Base-by-base conservation (phyloP, 1,140 invertebrate species). In the Drosophila pallidifrons region DNA sequence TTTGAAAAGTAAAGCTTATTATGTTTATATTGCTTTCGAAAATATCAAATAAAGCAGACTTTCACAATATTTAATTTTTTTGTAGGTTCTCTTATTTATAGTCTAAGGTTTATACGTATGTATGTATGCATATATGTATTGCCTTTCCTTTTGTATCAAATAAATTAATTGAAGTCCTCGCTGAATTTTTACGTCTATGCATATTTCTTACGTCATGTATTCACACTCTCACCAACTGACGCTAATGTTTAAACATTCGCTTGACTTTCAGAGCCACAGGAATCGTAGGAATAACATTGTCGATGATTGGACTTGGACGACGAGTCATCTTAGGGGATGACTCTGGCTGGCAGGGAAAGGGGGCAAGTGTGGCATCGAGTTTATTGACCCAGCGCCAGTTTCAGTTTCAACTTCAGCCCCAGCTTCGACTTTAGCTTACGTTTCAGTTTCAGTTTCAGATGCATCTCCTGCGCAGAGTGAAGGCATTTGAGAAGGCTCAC, bases 301-400 rank as follows among this genome's bases (percentile, higher is more conserved):
- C 11, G 10, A 46, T n/a, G 55, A 60, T 66, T 69, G 28, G 60
- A 75, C 71, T 82, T 75, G 52, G 35, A 64, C 41, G 59, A 51
- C 41, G 47, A 25, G 20, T 25, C 3, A 25, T 49, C 61, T 77
- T 61, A 28, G 61, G 80, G 80, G 75, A 74, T 66, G 74, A 67
- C 28, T 1, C 16, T 46, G 32, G 16, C 41, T 38, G 38, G 32
- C 41, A 10, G 32, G 4, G 16, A 60, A 32, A 3, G 38, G 57
- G 43, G 46, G 52, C 28, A 49, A 49, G 51, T 63, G 20, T 46
- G 16, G 10, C 67, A 52, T 49, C 64, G 76, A 87, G 83, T 87
- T 87, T 87, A 77, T 88, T 87, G 83, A 88, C 83, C 83, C 77
- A 82, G 69, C 52, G 55, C 30, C 69, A 64, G 67, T 28, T 46